Conservation (phyloP, 2,888 invertebrate genomes). For the Metopia argyrocephala region DNA sequence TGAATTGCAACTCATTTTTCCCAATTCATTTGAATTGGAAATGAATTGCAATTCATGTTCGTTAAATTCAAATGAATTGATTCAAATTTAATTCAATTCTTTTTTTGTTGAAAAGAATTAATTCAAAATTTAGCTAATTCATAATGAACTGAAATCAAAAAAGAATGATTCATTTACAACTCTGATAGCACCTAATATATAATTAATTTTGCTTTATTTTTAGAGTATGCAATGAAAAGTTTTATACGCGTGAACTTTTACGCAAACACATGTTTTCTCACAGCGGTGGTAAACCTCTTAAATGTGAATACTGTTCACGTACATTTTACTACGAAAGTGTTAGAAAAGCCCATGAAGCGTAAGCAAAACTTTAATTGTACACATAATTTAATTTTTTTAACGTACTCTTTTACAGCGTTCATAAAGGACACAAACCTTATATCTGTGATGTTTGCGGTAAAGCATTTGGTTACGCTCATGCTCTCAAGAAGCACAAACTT, state of each 20-base stretch:
- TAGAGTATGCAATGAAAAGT: slow-evolving; percentile 73
- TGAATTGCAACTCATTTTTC: too few relatives aligned
- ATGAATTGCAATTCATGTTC: too few relatives aligned
- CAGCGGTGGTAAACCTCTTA: slow-evolving; percentile 74
- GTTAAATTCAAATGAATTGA: too few relatives aligned
- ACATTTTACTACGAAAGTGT: slow-evolving; percentile 76
- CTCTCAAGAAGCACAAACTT: slow-evolving; percentile 74
- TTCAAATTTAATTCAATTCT: too few relatives aligned
- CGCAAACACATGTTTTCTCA: slow-evolving; percentile 76
- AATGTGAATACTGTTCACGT: slow-evolving; percentile 74
- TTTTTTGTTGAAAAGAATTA: too few relatives aligned
- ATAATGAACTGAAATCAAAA: too few relatives aligned
- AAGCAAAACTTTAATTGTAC: slow-evolving; percentile 48
- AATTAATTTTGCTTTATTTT: background rate
- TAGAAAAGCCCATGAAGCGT: slow-evolving; percentile 75
- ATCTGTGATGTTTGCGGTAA: slow-evolving; percentile 73
- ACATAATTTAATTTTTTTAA: background rate
- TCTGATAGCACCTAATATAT: background rate
- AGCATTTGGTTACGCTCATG: slow-evolving; percentile 74
- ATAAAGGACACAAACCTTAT: slow-evolving; percentile 75
- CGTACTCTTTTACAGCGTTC: slow-evolving; percentile 61
- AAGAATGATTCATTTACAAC: too few relatives aligned
- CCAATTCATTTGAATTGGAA: too few relatives aligned
- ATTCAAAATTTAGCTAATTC: too few relatives aligned
- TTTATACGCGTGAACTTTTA: slow-evolving; percentile 73